Conservation (phyloP, 2,113 vertebrate genomes). For the Agelaius tricolor region DNA sequence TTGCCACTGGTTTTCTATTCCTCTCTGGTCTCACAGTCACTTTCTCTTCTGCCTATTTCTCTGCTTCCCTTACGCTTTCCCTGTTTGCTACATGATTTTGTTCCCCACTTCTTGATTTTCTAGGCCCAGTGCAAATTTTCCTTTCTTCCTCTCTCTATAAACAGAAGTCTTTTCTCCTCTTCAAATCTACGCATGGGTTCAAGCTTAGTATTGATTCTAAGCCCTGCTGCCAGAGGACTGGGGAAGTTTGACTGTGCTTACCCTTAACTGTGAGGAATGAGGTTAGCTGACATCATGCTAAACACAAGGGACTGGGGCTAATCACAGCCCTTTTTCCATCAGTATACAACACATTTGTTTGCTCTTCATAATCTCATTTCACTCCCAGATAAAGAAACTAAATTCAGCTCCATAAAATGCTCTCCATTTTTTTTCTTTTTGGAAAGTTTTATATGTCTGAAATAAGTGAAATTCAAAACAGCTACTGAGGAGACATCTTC, state of each 20-base stretch:
- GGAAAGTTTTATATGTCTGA: not conserved
- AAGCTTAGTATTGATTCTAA: not conserved
- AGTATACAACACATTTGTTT: not conserved
- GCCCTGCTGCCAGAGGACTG: not conserved
- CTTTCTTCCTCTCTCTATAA: not conserved
- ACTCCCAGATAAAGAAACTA: not conserved
- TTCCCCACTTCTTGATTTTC: not conserved
- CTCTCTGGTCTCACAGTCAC: not conserved
- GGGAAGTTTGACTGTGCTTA: not conserved
- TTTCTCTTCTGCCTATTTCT: not conserved
- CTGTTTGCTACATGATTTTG: not conserved
- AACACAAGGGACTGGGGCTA: not conserved
- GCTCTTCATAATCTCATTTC: not conserved
- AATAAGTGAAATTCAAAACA: conserved; percentile 25
- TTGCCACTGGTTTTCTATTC: not conserved
- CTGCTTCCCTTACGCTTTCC: not conserved
- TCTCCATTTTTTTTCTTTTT: not conserved
- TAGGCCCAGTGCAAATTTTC: not conserved
- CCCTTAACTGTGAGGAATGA: not conserved
- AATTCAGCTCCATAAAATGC: not conserved
- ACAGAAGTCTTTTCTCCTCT: not conserved
- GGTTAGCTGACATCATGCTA: not conserved
- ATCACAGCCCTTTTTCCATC: not conserved
- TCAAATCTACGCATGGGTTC: not conserved
- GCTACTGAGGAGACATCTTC: not conserved